These are phyloP conservation scores for Plebejus anna DNA, from an alignment of 2,888 invertebrate genomes.

Conservation along the genomic window DNA sequence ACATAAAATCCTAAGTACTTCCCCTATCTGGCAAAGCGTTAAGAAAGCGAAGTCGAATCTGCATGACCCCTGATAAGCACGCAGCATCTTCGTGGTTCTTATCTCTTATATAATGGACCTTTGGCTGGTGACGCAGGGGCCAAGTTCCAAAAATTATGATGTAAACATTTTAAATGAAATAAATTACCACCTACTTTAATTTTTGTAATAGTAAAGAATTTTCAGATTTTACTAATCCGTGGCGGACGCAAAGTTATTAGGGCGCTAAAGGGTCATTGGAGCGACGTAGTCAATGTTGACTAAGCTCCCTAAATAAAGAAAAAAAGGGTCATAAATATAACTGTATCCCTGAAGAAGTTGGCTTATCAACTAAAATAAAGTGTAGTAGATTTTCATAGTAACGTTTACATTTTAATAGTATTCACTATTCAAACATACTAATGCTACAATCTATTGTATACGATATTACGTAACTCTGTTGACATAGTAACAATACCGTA, in stretches of 20 bases:
- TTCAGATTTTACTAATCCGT: no score
- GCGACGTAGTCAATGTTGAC: no score
- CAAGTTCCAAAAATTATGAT: slow-evolving; percentile 7
- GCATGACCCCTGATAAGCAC: slow-evolving; percentile 4
- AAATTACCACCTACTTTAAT: no score
- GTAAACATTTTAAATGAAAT: no score
- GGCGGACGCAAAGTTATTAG: neutral
- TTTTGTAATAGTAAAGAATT: no score
- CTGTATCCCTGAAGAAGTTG: no score
- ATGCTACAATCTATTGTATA: neutral
- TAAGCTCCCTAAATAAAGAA: no score
- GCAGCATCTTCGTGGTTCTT: neutral
- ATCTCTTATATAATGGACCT: slow-evolving; percentile 8
- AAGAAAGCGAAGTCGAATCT: slow-evolving; percentile 1
- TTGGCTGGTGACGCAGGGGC: neutral
- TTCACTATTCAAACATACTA: neutral
- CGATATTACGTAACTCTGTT: slow-evolving; percentile 9
- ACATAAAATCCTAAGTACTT: no score
- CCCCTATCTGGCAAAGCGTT: neutral
- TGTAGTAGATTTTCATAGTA: neutral
- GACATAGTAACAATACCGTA: slow-evolving; percentile 9
- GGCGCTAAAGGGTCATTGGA: neutral
- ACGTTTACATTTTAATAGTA: neutral
- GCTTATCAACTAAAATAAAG: no score
- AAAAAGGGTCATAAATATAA: no score